phyloP scores from a whole-genome alignment of 2,113 vertebrate genomes.

The Ranitomeya variabilis region DNA sequence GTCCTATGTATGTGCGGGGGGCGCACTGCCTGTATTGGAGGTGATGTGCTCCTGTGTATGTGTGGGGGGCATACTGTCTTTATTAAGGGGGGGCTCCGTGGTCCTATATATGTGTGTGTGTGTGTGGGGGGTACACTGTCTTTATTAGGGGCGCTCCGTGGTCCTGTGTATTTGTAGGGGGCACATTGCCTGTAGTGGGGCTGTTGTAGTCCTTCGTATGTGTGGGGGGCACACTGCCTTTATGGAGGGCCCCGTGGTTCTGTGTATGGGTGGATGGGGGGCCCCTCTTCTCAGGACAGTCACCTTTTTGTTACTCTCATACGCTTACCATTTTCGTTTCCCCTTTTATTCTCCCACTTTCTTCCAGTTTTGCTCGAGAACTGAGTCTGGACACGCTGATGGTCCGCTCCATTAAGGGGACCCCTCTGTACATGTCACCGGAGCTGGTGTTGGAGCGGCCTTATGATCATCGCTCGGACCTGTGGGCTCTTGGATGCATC shows the following conservation, averaged over 20 bases:
- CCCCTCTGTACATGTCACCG: conserved; percentile 95
- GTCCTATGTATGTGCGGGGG: no score
- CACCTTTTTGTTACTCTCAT: no score
- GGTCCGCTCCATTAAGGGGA: conserved; percentile 96
- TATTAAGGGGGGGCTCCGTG: no score
- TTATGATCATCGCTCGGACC: conserved; percentile 91
- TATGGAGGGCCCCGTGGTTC: neutral
- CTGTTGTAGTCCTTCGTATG: no score
- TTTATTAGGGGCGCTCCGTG: neutral
- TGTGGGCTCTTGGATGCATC: conserved; percentile 97
- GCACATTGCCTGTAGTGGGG: no score
- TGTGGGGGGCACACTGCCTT: no score
- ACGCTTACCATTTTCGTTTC: neutral
- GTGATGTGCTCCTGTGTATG: no score
- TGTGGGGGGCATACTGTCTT: no score
- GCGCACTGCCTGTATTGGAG: no score
- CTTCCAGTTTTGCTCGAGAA: conserved; percentile 86
- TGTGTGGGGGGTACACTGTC: no score
- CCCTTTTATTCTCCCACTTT: neutral
- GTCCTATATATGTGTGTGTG: no score
- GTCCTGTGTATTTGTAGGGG: conserved; percentile 4
- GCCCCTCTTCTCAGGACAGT: no score
- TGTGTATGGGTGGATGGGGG: neutral
- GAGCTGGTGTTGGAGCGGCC: conserved; percentile 93
- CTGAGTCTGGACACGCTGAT: conserved; percentile 96